Base-by-base conservation (phyloP, 1,140 invertebrate species). In the Hycleus cichorii region DNA sequence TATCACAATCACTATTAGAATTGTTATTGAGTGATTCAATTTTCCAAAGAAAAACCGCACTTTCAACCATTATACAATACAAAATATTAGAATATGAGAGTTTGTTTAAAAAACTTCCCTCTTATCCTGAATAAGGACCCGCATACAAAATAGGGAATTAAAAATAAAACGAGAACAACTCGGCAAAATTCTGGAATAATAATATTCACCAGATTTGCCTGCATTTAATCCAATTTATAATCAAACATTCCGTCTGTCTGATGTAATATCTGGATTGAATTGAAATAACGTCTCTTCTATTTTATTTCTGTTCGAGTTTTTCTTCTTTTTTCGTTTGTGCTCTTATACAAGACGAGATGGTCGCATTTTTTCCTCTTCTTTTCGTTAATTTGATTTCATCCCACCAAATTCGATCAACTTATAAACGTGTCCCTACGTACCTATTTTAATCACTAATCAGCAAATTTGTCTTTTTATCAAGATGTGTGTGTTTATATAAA, bases 211-310 rank as follows among this genome's bases (percentile, higher is more conserved):
- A 57, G 47, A 60, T 60, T 60, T 57, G 44, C 46, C 46, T 55
- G 45, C 51, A 57, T 55, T 60, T 60, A 60, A 60, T 60, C 52
- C 59, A 60, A 60, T 60, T 60, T 60, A 60, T 60, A 60, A 60
- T 60, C 59, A 60, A 52, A 56, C 52, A 60, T 57, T 60, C 58
- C 4, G 58, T 56, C 59, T 57, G 59, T 51, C 50, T 51, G 52
- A 47, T 52, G 53, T 56, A 50, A 57, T 57, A 32, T 32, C 47
- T 51, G 47, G 53, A 60, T 60, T 56, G 59, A 60, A 60, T 60
- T 49, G 52, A 38, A 54, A 47, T 57, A 51, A 43, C 40, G 42
- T 53, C 12, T 11, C 24, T 58, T 18, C 46, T 11, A 48, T 18
- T 32, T 7, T 32, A 7, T 32, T 4, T 32, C 7, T 32, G 32